Evolutionary conservation across 2,797 vertebrate species (phyloP).

Genomic region (Lagocephalus sceleratus): DNA sequence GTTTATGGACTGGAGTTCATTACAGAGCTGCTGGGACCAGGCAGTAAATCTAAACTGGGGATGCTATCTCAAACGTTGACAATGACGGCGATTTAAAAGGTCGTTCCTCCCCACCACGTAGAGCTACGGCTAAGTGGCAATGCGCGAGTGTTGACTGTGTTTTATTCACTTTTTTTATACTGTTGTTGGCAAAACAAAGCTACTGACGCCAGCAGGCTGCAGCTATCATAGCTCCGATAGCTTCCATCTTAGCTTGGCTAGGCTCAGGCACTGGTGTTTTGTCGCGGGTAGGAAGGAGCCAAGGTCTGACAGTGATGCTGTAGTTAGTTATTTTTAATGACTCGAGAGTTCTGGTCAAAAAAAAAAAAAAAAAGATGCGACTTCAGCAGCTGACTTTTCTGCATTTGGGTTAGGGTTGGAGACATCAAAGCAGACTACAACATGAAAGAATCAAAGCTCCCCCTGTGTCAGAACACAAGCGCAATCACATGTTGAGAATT

Average conservation of each 20-base stretch:
- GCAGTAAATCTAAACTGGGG: slow-evolving; percentile 8
- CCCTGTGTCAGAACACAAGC: background rate
- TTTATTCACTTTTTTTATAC: too few relatives aligned
- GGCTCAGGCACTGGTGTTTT: too few relatives aligned
- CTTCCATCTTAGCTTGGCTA: too few relatives aligned
- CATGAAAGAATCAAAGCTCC: slow-evolving; percentile 5
- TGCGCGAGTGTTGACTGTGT: too few relatives aligned
- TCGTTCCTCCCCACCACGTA: background rate
- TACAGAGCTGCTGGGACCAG: slow-evolving; percentile 9
- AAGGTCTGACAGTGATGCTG: too few relatives aligned
- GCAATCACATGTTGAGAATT: slow-evolving; percentile 10
- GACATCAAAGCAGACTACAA: background rate
- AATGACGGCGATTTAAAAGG: slow-evolving; percentile 12
- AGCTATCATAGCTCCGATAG: too few relatives aligned
- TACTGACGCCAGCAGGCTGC: too few relatives aligned
- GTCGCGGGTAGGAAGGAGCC: too few relatives aligned
- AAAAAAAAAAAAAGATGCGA: background rate
- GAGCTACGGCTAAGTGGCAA: background rate
- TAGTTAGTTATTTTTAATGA: too few relatives aligned
- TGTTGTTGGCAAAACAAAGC: too few relatives aligned
- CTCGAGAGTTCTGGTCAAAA: too few relatives aligned
- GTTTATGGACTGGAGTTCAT: slow-evolving; percentile 32
- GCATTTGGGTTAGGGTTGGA: background rate
- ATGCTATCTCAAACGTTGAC: slow-evolving; percentile 7
- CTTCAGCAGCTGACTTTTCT: slow-evolving; percentile 11